These are phyloP conservation scores for Sminthurides bifidus DNA, from an alignment of 1,140 invertebrate species.

Conservation along the genomic window DNA sequence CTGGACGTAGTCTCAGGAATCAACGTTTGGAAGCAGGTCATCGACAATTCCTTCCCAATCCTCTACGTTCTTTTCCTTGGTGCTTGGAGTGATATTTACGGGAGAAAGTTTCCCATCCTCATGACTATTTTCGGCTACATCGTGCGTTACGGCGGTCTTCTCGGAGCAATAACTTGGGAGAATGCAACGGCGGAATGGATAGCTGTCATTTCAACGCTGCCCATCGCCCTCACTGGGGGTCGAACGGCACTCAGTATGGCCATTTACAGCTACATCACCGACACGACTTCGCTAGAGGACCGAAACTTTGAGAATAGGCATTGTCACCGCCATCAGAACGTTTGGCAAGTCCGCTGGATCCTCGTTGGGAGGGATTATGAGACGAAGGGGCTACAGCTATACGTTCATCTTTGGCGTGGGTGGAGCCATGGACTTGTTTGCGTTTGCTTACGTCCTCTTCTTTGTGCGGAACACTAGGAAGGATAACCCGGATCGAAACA, in stretches of 20 bases:
- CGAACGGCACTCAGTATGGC: slow-evolving; percentile 37
- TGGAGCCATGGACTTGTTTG: slow-evolving; percentile 18
- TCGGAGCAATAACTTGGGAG: slow-evolving; percentile 58
- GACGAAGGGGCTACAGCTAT: slow-evolving; percentile 9
- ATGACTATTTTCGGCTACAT: slow-evolving; percentile 69
- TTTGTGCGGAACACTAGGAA: slow-evolving; percentile 18
- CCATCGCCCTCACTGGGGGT: slow-evolving; percentile 36
- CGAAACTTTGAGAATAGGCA: slow-evolving; percentile 37
- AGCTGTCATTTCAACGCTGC: slow-evolving; percentile 35
- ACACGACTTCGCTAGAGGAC: slow-evolving; percentile 33
- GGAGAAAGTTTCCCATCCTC: slow-evolving; percentile 64
- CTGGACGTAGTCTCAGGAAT: slow-evolving; percentile 29
- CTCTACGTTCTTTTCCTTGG: slow-evolving; percentile 32
- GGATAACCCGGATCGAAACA: slow-evolving; percentile 5
- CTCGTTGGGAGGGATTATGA: slow-evolving; percentile 19
- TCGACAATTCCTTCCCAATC: slow-evolving; percentile 30
- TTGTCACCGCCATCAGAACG: slow-evolving; percentile 32
- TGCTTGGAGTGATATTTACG: slow-evolving; percentile 32
- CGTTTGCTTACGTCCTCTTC: slow-evolving; percentile 18
- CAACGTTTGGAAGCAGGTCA: slow-evolving; percentile 30
- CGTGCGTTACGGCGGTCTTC: slow-evolving; percentile 58
- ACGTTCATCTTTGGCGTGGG: slow-evolving; percentile 27
- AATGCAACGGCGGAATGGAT: slow-evolving; percentile 20
- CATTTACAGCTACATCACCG: slow-evolving; percentile 39
- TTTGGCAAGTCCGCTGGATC: slow-evolving; percentile 24